Evolutionary conservation across 2,113 vertebrate species (phyloP).

Genomic region (Tachycineta bicolor): DNA sequence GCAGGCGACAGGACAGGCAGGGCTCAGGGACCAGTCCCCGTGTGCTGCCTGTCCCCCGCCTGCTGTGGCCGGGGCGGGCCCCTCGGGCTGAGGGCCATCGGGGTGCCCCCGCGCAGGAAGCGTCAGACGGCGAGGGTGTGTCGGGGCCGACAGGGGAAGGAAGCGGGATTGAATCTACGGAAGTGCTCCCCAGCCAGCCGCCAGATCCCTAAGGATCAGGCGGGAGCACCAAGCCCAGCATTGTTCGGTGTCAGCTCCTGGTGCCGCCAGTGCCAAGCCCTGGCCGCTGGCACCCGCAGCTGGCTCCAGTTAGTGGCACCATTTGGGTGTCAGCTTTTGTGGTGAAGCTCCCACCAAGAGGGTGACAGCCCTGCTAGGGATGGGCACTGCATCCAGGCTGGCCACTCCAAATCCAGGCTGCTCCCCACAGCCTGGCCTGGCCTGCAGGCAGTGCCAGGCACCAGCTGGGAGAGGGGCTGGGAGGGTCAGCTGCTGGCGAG

Average conservation of each 20-base stretch:
- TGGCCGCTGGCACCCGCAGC: neutral
- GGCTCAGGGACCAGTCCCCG: neutral
- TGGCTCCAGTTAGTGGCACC: neutral
- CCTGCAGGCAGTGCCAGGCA: neutral
- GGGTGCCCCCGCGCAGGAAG: neutral
- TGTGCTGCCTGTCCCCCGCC: neutral
- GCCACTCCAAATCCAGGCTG: accelerated
- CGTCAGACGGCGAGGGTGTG: neutral
- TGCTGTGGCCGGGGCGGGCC: neutral
- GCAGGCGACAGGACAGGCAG: neutral
- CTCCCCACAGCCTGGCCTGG: accelerated
- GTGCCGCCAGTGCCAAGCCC: neutral
- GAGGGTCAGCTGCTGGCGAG: neutral
- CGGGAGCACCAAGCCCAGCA: neutral
- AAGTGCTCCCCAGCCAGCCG: neutral
- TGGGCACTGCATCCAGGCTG: accelerated
- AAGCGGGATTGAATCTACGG: slow-evolving; percentile 43
- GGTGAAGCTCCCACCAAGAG: neutral
- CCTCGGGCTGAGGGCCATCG: accelerated
- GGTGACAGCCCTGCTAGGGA: neutral
- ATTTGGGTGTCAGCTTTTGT: neutral
- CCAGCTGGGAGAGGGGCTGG: neutral
- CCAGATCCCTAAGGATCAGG: neutral
- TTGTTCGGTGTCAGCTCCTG: neutral
- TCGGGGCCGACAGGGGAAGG: neutral